These are phyloP conservation scores for Uropsilus gracilis DNA, from an alignment of 2,113 vertebrate species.

Conservation along the genomic window DNA sequence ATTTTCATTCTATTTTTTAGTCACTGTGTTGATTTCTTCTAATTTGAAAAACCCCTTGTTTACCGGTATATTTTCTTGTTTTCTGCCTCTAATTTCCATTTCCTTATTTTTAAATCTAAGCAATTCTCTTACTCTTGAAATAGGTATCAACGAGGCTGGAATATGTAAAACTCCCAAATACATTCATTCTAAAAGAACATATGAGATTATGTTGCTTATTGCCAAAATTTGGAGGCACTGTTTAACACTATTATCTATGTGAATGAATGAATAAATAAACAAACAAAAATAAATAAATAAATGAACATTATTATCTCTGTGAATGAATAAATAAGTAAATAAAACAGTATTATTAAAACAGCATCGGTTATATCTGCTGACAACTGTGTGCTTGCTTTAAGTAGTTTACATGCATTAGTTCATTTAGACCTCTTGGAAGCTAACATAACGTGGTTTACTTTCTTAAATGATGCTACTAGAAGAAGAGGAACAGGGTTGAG, in stretches of 20 bases:
- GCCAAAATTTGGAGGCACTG: neutral
- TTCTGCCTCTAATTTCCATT: neutral
- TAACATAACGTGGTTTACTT: neutral
- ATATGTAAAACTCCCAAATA: neutral
- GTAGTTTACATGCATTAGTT: no score
- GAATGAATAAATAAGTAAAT: no score
- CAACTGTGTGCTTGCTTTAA: neutral
- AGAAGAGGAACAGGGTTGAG: neutral
- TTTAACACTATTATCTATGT: neutral
- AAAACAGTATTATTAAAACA: neutral
- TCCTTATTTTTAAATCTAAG: constrained; percentile 6
- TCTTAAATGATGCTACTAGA: neutral
- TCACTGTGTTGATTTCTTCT: neutral
- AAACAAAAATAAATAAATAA: no score
- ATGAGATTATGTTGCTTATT: neutral
- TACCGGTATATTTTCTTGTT: neutral
- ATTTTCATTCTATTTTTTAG: constrained; percentile 8
- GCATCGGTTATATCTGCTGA: neutral
- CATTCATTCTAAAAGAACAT: neutral
- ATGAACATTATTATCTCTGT: no score
- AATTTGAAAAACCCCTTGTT: neutral
- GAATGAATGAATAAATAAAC: no score
- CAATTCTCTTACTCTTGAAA: neutral
- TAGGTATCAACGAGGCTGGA: neutral
- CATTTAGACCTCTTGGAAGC: neutral